A percentile compares a stretch with the other conserved stretches of the same genome.
Evolutionary conservation across 2,113 vertebrate species (phyloP).

Genomic region (Muscicapa adusta): DNA sequence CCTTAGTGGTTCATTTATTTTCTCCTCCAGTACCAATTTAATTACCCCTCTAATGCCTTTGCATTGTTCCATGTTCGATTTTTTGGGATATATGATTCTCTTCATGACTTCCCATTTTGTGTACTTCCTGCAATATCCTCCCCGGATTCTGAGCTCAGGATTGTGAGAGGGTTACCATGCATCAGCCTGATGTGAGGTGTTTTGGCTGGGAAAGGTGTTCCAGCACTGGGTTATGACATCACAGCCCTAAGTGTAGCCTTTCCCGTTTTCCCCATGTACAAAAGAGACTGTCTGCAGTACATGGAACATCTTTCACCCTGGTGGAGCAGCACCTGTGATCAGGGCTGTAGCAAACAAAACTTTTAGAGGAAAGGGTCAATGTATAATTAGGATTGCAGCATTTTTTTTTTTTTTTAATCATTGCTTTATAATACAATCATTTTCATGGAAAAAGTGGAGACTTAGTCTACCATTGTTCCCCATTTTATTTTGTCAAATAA

Average conservation of each 20-base stretch:
- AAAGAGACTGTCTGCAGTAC: fast-evolving
- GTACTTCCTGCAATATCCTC: not conserved
- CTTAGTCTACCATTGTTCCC: not conserved
- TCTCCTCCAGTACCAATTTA: not conserved
- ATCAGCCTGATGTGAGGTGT: not conserved
- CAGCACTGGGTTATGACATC: not conserved
- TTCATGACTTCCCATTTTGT: fast-evolving
- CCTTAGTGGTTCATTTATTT: not conserved
- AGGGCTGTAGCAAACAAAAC: not conserved
- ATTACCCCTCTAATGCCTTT: not conserved
- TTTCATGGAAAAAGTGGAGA: not conserved
- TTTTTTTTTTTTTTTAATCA: not conserved
- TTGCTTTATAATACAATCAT: not conserved
- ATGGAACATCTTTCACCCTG: not conserved
- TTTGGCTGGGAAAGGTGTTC: not conserved
- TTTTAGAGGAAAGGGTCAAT: not conserved
- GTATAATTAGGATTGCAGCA: not conserved
- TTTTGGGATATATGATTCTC: not conserved
- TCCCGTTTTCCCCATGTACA: fast-evolving
- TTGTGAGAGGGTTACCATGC: not conserved
- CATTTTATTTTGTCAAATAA: not conserved
- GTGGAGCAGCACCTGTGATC: not conserved
- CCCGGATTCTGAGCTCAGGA: not conserved
- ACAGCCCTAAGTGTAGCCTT: fast-evolving
- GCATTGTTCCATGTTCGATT: not conserved